Base-by-base conservation (phyloP, 2,797 vertebrate genomes). In the Arvicola amphibius region DNA sequence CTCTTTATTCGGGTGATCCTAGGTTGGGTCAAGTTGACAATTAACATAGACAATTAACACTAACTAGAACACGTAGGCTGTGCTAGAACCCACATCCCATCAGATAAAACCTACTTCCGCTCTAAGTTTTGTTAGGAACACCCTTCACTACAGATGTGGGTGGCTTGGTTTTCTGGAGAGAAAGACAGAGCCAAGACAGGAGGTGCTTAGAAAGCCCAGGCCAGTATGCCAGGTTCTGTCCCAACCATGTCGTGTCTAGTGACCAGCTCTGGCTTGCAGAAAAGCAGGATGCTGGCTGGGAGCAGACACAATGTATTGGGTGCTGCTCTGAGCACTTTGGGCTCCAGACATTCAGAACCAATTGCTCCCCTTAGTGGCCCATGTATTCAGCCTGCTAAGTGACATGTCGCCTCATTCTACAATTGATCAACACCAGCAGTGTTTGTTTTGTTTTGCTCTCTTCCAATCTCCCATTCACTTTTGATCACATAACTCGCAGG, bases 401-500 rank as follows among this genome's bases (percentile, higher is more conserved):
- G 93, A 34, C 67, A 0, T 0, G 0, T 88, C n/a, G 16, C 69
- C 12, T 0, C 19, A 88, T 14, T 90, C 53, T 48, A 85, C 56
- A 96, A 21, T 32, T 73, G 95, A 43, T 94, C 94, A 40, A 85
- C 84, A 92, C 94, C 96, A 94, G 91, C 80, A 48, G 76, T 69
- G 97, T 95, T 97, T 92, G 91, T 90, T 96, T 96, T 96, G 96
- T 91, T 90, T 95, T 21, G 85, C 27, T 93, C 14, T 89, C 89
- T 94, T 73, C 48, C 86, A 43, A 95, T 95, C 97, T 97, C 90
- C 97, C 91, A 8, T 97, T 97, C 89, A 89, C 17, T 97, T 98
- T 97, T 97, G 98, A 97, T 97, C 97, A 93, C 97, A 84, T 65
- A 84, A 84, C 94, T 97, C 88, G 37, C 96, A 88, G 96, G 97